These are phyloP conservation scores for Agonopterix subpropinquella DNA, from an alignment of 2,888 invertebrate species.

Conservation along the genomic window DNA sequence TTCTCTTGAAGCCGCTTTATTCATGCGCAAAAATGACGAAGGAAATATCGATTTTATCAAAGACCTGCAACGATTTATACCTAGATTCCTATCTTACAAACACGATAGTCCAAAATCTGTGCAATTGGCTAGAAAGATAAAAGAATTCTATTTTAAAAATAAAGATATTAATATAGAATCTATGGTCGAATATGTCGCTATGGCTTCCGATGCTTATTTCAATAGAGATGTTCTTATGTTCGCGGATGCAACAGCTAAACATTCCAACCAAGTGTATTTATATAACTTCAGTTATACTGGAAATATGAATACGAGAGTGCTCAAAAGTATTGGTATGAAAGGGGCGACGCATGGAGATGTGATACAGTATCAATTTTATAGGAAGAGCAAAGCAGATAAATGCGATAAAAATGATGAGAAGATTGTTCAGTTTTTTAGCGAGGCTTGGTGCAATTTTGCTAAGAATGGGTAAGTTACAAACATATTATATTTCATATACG, in stretches of 20 bases:
- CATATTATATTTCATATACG: not conserved
- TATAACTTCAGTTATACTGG: slow-evolving; percentile 49
- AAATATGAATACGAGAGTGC: slow-evolving; percentile 43
- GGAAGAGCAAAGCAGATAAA: slow-evolving; percentile 34
- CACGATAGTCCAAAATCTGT: slow-evolving; percentile 19
- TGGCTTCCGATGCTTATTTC: slow-evolving; percentile 47
- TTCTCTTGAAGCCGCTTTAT: slow-evolving; percentile 48
- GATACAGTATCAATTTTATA: slow-evolving; percentile 55
- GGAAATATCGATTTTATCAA: slow-evolving; percentile 31
- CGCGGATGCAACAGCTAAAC: slow-evolving; percentile 31
- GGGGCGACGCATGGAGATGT: slow-evolving; percentile 59
- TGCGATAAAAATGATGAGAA: slow-evolving; percentile 30
- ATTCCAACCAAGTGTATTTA: slow-evolving; percentile 28
- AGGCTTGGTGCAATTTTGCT: slow-evolving; percentile 53
- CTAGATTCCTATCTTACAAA: slow-evolving; percentile 29
- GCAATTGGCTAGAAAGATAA: slow-evolving; percentile 25
- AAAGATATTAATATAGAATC: slow-evolving; percentile 19
- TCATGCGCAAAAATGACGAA: slow-evolving; percentile 30
- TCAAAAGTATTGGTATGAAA: slow-evolving; percentile 39
- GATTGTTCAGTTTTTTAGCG: slow-evolving; percentile 39
- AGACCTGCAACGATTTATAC: slow-evolving; percentile 43
- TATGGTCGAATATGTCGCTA: slow-evolving; percentile 33
- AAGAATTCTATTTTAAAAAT: slow-evolving; percentile 42
- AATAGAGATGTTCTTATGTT: slow-evolving; percentile 34
- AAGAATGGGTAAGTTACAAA: slow-evolving; percentile 46